Base-by-base conservation (phyloP, 2,888 invertebrate genomes). In the Pocota personata region DNA sequence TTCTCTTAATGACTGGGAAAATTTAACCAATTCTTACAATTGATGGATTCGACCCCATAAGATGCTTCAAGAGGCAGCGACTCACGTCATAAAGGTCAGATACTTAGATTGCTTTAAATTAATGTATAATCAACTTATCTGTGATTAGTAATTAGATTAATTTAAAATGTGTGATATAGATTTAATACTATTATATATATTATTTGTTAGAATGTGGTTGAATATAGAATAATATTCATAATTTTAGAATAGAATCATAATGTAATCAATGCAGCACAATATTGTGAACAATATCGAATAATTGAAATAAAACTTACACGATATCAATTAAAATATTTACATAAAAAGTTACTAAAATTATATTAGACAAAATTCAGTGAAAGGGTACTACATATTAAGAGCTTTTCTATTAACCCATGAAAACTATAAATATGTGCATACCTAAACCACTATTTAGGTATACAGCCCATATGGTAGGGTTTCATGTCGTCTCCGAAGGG, bases 41-140 rank as follows among this genome's bases (percentile, higher is more conserved):
- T 40, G 35, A 66, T 67, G 78, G 67, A 78, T 19, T 66, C 16
- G 50, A 46, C 19, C 27, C 27, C 19, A 64, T 73, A 67, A 50
- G 64, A 67, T 50, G 75, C 8, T 57, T 77, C 73, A 62, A 57
- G 78, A 62, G 37, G 50, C 52, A 75, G 37, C 69, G 43, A 58
- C 50, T 55, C 10, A 12, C 46, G 7, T 40, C 5, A 58, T 48
- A 76, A 82, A 86, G 86, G 86, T 86, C 86, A 86, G 86, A 82
- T 37, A 67, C 64, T 72, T 64, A 67, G 55, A 72, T 48, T 77
- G 75, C 50, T 78, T 40, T 50, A 19, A 64, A 43, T 35, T 57
- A 72, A 19, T 62, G 60, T 78, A 46, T 72, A 77, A 52, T 16
- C 48, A 72, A 35, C 40, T 12, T 67, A 50, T 46, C 35, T 76